A percentile compares a stretch with the other conserved stretches of the same genome.
phyloP scores from a whole-genome alignment of 2,113 vertebrate genomes.

The Drymodes brunneopygia region DNA sequence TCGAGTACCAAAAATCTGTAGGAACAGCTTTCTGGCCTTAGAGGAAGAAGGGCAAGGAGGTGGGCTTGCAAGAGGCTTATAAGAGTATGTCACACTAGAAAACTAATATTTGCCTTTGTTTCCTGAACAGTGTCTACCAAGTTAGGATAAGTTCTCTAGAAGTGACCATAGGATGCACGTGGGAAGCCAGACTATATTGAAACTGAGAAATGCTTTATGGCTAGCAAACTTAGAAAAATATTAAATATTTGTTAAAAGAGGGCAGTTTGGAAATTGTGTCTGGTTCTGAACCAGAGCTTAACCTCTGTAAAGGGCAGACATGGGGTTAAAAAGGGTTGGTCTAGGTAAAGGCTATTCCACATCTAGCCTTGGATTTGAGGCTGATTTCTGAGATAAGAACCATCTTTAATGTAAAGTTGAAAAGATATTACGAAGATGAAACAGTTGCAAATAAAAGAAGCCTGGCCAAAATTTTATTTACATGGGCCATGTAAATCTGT shows the following conservation, averaged over 20 bases:
- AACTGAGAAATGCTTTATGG: background rate
- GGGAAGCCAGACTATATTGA: background rate
- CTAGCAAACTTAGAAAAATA: background rate
- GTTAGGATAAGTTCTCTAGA: background rate
- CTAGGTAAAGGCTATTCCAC: background rate
- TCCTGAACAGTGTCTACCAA: background rate
- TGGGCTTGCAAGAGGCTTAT: background rate
- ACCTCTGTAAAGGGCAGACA: background rate
- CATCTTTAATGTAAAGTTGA: background rate
- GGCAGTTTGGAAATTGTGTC: background rate
- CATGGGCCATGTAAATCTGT: background rate
- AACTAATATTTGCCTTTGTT: background rate
- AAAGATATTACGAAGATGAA: conserved; percentile 7
- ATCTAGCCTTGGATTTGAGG: background rate
- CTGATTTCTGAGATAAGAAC: background rate
- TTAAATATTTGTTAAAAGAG: background rate
- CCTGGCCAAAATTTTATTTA: background rate
- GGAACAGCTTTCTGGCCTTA: background rate
- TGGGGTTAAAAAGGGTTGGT: background rate
- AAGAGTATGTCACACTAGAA: background rate
- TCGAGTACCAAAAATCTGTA: background rate
- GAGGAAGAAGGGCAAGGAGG: background rate
- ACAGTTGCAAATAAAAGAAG: conserved; percentile 8
- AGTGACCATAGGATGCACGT: background rate
- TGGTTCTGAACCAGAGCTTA: background rate